Percentiles rank a stretch among this genome's conserved stretches.
Conservation (phyloP, 2,797 vertebrate genomes). For the Atherinosoma microstoma region DNA sequence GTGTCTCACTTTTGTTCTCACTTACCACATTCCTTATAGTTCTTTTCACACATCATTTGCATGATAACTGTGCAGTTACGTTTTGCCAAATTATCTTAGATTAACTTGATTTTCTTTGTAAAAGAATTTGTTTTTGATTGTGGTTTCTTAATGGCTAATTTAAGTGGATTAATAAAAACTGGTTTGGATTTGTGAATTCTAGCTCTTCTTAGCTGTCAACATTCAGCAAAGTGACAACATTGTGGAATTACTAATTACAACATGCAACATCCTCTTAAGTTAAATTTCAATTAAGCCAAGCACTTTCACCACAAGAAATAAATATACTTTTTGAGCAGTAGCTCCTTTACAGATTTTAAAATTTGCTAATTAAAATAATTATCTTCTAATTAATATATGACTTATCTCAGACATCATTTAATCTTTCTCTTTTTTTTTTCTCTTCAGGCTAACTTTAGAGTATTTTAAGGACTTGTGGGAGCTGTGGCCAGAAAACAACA, state of each 20-base stretch:
- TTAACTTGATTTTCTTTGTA: conserved; percentile 10
- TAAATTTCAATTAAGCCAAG: conserved; percentile 2
- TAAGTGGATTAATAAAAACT: conserved; percentile 18
- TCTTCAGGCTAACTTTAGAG: conserved; percentile 5
- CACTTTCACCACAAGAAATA: conserved; percentile 30
- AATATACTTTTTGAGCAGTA: conserved; percentile 23
- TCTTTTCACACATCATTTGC: conserved; percentile 34
- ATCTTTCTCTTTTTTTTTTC: conserved; percentile 35
- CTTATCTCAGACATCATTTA: conserved; percentile 45
- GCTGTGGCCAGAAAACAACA: conserved; percentile 53
- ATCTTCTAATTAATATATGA: conserved; percentile 53
- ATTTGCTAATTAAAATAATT: conserved; percentile 48
- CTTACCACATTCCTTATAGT: conserved; percentile 20
- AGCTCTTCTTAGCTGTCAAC: background rate
- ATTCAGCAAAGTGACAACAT: conserved; percentile 8
- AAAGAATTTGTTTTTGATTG: conserved; percentile 6
- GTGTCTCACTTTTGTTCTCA: conserved; percentile 20
- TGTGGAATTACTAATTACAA: conserved; percentile 10
- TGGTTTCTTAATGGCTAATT: background rate
- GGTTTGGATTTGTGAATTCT: conserved; percentile 10
- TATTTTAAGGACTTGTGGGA: conserved; percentile 53
- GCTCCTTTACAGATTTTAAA: conserved; percentile 24
- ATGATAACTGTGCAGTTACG: conserved; percentile 13
- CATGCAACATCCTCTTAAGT: background rate
- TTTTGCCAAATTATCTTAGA: conserved; percentile 13